Percentiles rank a stretch among this genome's conserved stretches.
Conservation (phyloP, 1,140 invertebrate species). For the Eulimnadia texana region DNA sequence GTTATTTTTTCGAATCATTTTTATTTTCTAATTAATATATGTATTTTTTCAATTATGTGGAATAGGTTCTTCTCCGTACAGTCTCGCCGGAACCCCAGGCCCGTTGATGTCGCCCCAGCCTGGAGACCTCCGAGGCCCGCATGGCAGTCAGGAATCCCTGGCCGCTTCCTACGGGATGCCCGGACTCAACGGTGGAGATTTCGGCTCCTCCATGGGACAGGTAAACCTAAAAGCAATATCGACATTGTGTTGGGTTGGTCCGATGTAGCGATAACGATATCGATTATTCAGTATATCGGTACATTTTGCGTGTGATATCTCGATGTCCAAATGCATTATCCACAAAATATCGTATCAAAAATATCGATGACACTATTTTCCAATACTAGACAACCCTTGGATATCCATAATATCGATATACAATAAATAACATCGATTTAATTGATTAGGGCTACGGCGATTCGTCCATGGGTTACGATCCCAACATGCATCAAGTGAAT, state of each 20-base stretch:
- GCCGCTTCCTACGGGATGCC: conserved; percentile 46
- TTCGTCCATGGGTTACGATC: conserved; percentile 73
- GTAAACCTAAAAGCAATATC: too few relatives aligned
- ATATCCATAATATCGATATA: too few relatives aligned
- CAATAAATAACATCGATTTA: too few relatives aligned
- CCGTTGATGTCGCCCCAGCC: conserved; percentile 88
- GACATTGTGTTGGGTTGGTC: too few relatives aligned
- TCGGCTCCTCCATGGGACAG: conserved; percentile 26
- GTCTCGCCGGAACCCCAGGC: conserved; percentile 73
- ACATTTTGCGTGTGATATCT: too few relatives aligned
- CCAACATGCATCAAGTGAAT: conserved; percentile 61
- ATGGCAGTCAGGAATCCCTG: conserved; percentile 55
- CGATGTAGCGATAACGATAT: too few relatives aligned
- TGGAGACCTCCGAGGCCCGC: conserved; percentile 34
- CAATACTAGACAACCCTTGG: too few relatives aligned
- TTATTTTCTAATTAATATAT: conserved; percentile 9
- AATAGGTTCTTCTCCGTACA: conserved; percentile 77
- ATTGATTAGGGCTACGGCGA: conserved; percentile 48
- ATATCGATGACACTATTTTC: too few relatives aligned
- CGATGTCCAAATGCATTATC: too few relatives aligned
- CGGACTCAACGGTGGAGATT: conserved; percentile 65
- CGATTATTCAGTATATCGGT: too few relatives aligned
- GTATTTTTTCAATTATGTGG: conserved; percentile 18
- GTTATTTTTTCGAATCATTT: too few relatives aligned
- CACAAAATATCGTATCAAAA: too few relatives aligned